These are phyloP conservation scores for Steromphala cineraria DNA, from an alignment of 2,888 invertebrate genomes.

Conservation along the genomic window DNA sequence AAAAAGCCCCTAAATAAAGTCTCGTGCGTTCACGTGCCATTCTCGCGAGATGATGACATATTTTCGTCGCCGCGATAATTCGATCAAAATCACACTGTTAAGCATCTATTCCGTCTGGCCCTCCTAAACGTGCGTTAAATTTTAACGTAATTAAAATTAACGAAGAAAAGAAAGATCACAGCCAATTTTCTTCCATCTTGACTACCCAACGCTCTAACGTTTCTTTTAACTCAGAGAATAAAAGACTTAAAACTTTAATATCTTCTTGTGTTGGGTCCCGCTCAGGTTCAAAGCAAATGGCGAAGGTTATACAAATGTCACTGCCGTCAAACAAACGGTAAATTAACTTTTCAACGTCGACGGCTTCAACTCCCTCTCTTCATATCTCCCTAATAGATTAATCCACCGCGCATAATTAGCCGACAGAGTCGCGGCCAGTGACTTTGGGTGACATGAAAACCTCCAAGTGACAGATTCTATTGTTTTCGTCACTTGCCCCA, in stretches of 20 bases:
- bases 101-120: neutral
- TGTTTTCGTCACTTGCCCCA: neutral
- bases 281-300: too few species aligned
- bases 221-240: too few species aligned
- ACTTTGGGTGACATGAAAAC: too few species aligned
- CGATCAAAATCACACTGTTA: slow-evolving; percentile 5
- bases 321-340: neutral
- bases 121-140: neutral
- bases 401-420: neutral
- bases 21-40: slow-evolving; percentile 13
- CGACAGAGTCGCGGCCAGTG: too few species aligned
- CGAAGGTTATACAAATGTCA: neutral
- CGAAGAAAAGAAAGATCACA: neutral
- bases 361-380: neutral
- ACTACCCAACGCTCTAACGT: too few species aligned
- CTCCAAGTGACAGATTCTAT: too few species aligned
- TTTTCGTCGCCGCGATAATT: slow-evolving; percentile 13
- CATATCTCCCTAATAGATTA: neutral
- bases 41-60: slow-evolving; percentile 5
- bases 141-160: neutral
- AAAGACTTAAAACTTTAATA: too few species aligned
- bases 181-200: too few species aligned
- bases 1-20: slow-evolving; percentile 3
- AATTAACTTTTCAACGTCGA: neutral
- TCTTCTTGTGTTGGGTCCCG: too few species aligned